A percentile compares a stretch with the other conserved stretches of the same genome.
Conservation (phyloP, 2,113 vertebrate species). For the Telmatochromis brachygnathus region DNA sequence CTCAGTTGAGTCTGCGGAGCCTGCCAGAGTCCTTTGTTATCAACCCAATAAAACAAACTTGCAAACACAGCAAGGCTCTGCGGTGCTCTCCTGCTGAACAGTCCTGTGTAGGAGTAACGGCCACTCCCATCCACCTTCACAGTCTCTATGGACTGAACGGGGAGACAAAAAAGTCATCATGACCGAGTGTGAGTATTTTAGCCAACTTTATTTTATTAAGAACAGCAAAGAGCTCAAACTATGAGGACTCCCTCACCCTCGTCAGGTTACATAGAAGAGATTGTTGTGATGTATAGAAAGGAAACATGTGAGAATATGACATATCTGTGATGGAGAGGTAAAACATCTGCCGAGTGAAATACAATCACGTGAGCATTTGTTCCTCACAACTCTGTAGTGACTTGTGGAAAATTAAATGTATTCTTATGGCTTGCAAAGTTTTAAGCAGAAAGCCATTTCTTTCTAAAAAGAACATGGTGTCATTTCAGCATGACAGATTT, state of each 20-base stretch:
- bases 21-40: conserved; percentile 66
- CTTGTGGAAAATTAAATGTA: neutral
- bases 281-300: neutral
- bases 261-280: neutral
- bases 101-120: conserved; percentile 67
- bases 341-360: neutral
- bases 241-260: neutral
- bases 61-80: conserved; percentile 75
- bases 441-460: neutral
- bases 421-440: neutral
- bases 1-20: conserved; percentile 40
- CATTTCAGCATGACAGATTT: neutral
- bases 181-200: neutral
- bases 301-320: neutral
- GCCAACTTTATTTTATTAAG: neutral
- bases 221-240: neutral
- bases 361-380: neutral
- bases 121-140: conserved; percentile 76
- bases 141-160: conserved; percentile 78
- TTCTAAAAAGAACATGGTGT: neutral
- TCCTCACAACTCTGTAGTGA: neutral
- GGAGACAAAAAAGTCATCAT: neutral
- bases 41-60: conserved; percentile 78
- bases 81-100: conserved; percentile 52
- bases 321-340: neutral